phyloP scores from a whole-genome alignment of 1,140 invertebrate species.

The Cyphomyrmex costatus region DNA sequence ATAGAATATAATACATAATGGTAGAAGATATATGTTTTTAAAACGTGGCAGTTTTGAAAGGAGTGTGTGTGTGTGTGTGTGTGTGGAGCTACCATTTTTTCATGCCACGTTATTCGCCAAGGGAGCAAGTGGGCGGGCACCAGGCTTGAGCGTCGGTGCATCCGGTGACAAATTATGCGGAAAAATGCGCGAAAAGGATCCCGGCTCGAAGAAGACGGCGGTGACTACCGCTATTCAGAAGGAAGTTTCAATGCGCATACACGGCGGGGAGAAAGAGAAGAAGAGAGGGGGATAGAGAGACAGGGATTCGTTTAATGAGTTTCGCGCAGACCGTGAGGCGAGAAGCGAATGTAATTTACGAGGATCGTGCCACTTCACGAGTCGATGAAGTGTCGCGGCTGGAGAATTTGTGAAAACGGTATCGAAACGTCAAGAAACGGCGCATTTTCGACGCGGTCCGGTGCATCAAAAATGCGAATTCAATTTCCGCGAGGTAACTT shows the following conservation, averaged over 20 bases:
- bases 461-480: slow-evolving; percentile 57
- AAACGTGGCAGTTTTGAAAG: slow-evolving; percentile 31
- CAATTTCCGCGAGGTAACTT: slow-evolving; percentile 61
- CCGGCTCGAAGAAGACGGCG: slow-evolving; percentile 59
- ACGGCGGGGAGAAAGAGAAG: slow-evolving; percentile 28
- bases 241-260: slow-evolving; percentile 68
- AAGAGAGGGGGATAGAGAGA: background rate
- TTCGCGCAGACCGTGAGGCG: slow-evolving; percentile 46
- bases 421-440: slow-evolving; percentile 50
- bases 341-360: slow-evolving; percentile 64
- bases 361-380: slow-evolving; percentile 61
- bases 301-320: slow-evolving; percentile 69
- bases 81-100: slow-evolving; percentile 38
- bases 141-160: slow-evolving; percentile 42
- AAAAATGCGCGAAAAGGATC: slow-evolving; percentile 69
- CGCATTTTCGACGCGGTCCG: slow-evolving; percentile 45
- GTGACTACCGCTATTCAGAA: slow-evolving; percentile 39
- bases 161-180: slow-evolving; percentile 73
- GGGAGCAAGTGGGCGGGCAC: slow-evolving; percentile 36
- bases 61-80: no score
- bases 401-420: slow-evolving; percentile 57
- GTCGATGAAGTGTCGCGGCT: slow-evolving; percentile 37
- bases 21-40: slow-evolving; percentile 6
- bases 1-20: slow-evolving; percentile 13
- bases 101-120: slow-evolving; percentile 38